Base-by-base conservation (phyloP, 2,113 vertebrate genomes). In the Sclerurus mexicanus region DNA sequence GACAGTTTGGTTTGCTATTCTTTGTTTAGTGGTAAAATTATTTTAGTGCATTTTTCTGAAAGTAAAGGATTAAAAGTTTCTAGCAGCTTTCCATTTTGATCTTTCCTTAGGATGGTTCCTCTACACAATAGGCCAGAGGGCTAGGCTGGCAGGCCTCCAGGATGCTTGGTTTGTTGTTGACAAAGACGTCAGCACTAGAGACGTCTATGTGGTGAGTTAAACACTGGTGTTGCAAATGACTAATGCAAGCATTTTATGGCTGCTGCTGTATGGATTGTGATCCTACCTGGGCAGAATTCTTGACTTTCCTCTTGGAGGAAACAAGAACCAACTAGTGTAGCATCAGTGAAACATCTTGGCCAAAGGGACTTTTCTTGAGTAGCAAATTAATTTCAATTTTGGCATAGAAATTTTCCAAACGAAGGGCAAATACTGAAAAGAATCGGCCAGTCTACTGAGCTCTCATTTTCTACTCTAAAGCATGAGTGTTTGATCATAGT, bases 121-220 rank as follows among this genome's bases (percentile, higher is more conserved):
- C n/a, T 98, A 99, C 64, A 99, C 99, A 1, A 87, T 99, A 90
- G 99, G 99, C 71, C 99, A 99, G 97, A 98, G 99, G 81, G 99
- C 99, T 21, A 98, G 97, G 28, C 98, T 99, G n/a, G 97, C 97
- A 16, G 99, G 99, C 24, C 96, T 98, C 87, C 98, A n/a, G 47
- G 98, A 99, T 16, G 97, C 99, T 52, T 99, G 98, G 99, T 99
- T 98, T 8, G 98, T 99, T 90, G 99, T 99, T 93, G 99, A 99
- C 89, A 99, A 99, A 98, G 99, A 99, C 59, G 30, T 98, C 31
- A 40, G 78, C 79, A 98, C 97, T 31, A 98, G 99, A 28, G 98
- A 99, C 6, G 97, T 99, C 88, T 98, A 99, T 87, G 98, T 99
- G 98, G 99, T 99, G 95, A 99, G 99, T 97, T 42, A 64, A 64